Percentiles rank a stretch among this genome's conserved stretches.
Conservation (phyloP, 2,888 invertebrate species). For the Synanthedon tipuliformis region DNA sequence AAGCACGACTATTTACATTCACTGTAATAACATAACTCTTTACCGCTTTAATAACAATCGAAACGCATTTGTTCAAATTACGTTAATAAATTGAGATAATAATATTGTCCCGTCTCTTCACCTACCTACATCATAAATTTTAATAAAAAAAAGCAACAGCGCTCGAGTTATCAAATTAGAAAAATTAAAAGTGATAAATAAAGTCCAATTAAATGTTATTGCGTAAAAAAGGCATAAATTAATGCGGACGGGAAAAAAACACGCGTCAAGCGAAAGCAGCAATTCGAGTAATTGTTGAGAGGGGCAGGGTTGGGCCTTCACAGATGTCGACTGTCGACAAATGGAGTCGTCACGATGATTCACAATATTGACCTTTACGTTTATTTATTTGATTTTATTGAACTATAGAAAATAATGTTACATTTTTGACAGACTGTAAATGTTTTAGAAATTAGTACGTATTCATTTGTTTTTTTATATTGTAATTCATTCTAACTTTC, state of each 20-base stretch:
- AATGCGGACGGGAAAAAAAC: slow-evolving; percentile 33
- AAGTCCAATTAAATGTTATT: slow-evolving; percentile 67
- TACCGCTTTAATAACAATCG: slow-evolving; percentile 14
- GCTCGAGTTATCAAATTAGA: slow-evolving; percentile 62
- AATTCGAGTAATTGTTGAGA: slow-evolving; percentile 30
- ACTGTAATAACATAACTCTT: too few species aligned
- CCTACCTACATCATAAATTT: slow-evolving; percentile 46
- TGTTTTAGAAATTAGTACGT: too few species aligned
- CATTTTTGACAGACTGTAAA: neutral
- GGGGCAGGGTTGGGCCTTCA: slow-evolving; percentile 25
- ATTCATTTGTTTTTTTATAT: too few species aligned
- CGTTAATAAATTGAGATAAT: slow-evolving; percentile 55
- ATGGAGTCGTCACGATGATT: neutral
- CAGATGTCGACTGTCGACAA: slow-evolving; percentile 2
- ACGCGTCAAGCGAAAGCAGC: slow-evolving; percentile 17
- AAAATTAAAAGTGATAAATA: slow-evolving; percentile 70
- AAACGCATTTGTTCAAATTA: slow-evolving; percentile 55
- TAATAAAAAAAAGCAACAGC: slow-evolving; percentile 36
- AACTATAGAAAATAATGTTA: neutral
- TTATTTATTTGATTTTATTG: too few species aligned
- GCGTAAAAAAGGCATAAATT: slow-evolving; percentile 71
- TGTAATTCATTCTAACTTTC: too few species aligned
- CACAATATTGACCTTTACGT: neutral
- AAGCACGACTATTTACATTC: too few species aligned
- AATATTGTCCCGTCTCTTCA: slow-evolving; percentile 18